These are phyloP conservation scores for Porites australiensis DNA, from an alignment of 64 coral and sea anemone species.

Conservation along the genomic window DNA sequence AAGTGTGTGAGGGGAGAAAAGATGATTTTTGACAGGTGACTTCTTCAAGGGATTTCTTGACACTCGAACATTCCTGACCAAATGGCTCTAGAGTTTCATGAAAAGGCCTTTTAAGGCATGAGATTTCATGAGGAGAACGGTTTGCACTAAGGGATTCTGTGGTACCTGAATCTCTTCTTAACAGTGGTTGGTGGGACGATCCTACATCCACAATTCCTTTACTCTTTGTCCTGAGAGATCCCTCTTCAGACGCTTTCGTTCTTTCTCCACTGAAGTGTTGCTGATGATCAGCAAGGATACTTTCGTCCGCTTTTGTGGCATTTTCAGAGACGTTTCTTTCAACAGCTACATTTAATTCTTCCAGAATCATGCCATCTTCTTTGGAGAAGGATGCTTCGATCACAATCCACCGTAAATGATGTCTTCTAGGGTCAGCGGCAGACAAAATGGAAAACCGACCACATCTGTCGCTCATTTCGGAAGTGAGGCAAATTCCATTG, in stretches of 20 bases:
- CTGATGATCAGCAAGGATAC: not conserved
- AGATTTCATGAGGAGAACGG: not conserved
- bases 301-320: not conserved
- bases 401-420: slow-evolving; percentile 40
- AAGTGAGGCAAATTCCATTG: not conserved
- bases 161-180: not conserved
- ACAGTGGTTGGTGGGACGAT: not conserved
- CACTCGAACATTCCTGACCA: no score
- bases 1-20: not conserved
- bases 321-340: not conserved
- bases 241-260: no score
- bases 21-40: not conserved
- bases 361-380: not conserved
- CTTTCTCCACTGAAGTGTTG: not conserved
- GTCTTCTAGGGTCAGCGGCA: slow-evolving; percentile 37
- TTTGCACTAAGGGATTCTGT: not conserved
- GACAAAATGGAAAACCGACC: slow-evolving; percentile 33
- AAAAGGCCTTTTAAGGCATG: not conserved
- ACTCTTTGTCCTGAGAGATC: no score
- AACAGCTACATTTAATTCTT: not conserved
- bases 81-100: not conserved
- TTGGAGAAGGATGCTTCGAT: slow-evolving; percentile 37
- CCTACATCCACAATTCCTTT: not conserved
- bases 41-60: no score
- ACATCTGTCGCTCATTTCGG: slow-evolving; percentile 36